Evolutionary conservation across 2,797 vertebrate species (phyloP).

Genomic region (Zalophus californianus): DNA sequence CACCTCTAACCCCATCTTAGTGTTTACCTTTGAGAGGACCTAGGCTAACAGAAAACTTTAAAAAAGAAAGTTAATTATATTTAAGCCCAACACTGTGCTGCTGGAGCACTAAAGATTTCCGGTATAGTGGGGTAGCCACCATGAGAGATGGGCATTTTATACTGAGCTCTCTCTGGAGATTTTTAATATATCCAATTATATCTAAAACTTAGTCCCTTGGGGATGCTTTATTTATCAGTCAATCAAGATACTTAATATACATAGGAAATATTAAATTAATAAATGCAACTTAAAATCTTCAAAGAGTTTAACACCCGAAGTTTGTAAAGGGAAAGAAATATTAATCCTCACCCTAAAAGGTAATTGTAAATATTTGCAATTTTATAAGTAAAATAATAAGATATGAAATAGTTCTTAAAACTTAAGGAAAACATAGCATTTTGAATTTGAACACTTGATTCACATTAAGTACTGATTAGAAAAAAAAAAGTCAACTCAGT

Average conservation of each 20-base stretch:
- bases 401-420: neutral
- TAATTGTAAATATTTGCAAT: neutral
- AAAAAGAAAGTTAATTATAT: neutral
- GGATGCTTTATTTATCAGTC: neutral
- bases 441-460: neutral
- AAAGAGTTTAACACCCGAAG: neutral
- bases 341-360: neutral
- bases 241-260: neutral
- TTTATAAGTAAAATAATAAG: neutral
- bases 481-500: neutral
- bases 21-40: neutral
- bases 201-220: neutral
- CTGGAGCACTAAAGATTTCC: neutral
- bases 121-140: rapidly evolving
- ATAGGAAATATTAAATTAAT: neutral
- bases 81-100: neutral
- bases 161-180: neutral
- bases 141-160: neutral
- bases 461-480: neutral
- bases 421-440: neutral
- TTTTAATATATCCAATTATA: neutral
- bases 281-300: neutral
- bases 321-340: neutral
- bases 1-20: neutral
- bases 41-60: neutral